These are phyloP conservation scores for Teinopalpus imperialis DNA, from an alignment of 2,888 invertebrate species.

Conservation along the genomic window DNA sequence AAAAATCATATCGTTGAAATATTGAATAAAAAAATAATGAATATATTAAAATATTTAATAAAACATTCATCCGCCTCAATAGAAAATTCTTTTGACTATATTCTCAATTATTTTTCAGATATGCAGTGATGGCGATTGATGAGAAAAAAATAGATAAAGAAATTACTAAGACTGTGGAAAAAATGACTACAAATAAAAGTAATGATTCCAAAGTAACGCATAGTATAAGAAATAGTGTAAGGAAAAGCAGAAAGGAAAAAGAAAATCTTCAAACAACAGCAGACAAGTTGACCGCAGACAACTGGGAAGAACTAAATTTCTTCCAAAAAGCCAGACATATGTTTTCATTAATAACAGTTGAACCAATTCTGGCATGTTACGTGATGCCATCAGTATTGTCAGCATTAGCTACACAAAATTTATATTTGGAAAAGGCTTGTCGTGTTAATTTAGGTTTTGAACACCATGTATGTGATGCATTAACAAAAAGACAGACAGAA, in stretches of 20 bases:
- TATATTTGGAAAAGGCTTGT: conserved; percentile 93
- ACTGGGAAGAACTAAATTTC: conserved; percentile 76
- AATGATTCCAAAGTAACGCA: conserved; percentile 63
- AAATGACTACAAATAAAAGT: conserved; percentile 47
- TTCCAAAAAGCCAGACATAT: conserved; percentile 81
- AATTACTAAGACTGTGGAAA: conserved; percentile 49
- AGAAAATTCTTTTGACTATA: too few relatives aligned
- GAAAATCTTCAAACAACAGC: conserved; percentile 37
- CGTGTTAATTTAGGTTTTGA: conserved; percentile 89
- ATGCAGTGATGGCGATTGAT: conserved; percentile 54
- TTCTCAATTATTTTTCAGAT: too few relatives aligned
- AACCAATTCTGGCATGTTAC: conserved; percentile 88
- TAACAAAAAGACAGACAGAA: conserved; percentile 87
- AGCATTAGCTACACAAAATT: conserved; percentile 90
- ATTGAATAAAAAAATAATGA: too few relatives aligned
- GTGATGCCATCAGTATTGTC: conserved; percentile 85
- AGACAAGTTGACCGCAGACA: conserved; percentile 45
- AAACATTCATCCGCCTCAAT: too few relatives aligned
- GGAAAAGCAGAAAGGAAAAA: conserved; percentile 49
- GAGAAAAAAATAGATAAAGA: conserved; percentile 45
- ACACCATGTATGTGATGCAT: conserved; percentile 88
- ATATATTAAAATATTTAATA: too few relatives aligned
- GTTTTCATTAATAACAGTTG: conserved; percentile 86
- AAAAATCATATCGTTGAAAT: too few relatives aligned
- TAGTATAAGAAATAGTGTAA: conserved; percentile 58